Conservation (phyloP, 2,888 invertebrate genomes). For the Pantelozetes paolii region DNA sequence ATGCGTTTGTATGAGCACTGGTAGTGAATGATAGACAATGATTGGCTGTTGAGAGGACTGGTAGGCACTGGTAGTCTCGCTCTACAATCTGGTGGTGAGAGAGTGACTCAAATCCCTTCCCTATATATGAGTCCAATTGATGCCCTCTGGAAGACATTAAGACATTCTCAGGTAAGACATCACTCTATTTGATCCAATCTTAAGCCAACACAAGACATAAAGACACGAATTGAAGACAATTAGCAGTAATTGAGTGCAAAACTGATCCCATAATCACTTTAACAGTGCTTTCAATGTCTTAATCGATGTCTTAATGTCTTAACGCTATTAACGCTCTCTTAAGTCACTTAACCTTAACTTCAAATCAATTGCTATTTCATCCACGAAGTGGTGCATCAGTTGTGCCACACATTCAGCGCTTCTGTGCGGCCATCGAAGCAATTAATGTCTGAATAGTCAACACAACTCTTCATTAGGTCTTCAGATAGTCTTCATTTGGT, state of each 20-base stretch:
- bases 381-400: slow-evolving; percentile 22
- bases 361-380: neutral
- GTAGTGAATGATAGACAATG: neutral
- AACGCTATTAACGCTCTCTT: slow-evolving; percentile 22
- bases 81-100: slow-evolving; percentile 24
- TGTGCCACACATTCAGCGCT: neutral
- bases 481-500: neutral
- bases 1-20: too few species aligned
- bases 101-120: neutral
- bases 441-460: neutral
- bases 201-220: neutral
- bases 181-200: neutral
- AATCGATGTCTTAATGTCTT: neutral
- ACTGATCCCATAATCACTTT: neutral
- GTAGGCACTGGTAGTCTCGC: neutral
- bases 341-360: neutral
- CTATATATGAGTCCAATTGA: neutral
- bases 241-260: neutral
- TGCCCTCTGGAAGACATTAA: slow-evolving; percentile 19
- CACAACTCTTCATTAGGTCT: neutral
- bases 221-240: neutral
- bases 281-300: neutral
- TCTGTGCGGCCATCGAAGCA: neutral
- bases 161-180: slow-evolving; percentile 9
- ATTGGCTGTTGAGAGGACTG: neutral